Percentiles rank a stretch among this genome's conserved stretches.
Evolutionary conservation across 23 tunicate genomes (phyloP).

Genomic region (Oikopleura dioica): DNA sequence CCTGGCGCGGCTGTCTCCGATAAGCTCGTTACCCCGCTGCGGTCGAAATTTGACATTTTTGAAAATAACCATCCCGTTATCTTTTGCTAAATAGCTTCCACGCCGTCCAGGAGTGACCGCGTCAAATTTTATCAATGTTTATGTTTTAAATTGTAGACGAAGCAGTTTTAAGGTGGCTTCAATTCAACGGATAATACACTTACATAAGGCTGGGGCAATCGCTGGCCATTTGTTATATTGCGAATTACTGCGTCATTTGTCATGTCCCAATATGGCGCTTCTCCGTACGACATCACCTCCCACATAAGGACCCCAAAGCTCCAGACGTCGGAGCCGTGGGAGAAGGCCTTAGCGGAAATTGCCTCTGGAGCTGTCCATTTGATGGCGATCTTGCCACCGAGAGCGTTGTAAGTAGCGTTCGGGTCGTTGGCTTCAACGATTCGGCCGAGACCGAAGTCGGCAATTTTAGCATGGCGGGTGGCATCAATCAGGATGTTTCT

Average conservation of each 20-base stretch:
- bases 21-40: no score
- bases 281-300: constrained; percentile 99
- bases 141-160: neutral
- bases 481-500: constrained; percentile 67
- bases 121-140: neutral
- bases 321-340: constrained; percentile 91
- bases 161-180: no score
- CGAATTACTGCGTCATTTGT: constrained; percentile 47
- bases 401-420: constrained; percentile 81
- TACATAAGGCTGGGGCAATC: constrained; percentile 27
- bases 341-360: constrained; percentile 36
- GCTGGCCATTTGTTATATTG: constrained; percentile 44
- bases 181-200: no score
- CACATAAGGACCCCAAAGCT: constrained; percentile 87
- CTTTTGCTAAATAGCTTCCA: neutral
- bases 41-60: no score
- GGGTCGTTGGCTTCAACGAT: constrained; percentile 50
- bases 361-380: constrained; percentile 99
- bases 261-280: constrained; percentile 97
- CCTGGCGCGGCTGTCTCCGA: no score
- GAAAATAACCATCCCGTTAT: neutral
- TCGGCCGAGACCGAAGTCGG: constrained; percentile 80
- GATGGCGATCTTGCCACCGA: constrained; percentile 93
- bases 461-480: constrained; percentile 45
- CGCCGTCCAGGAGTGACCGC: neutral